phyloP scores from a whole-genome alignment of 2,888 invertebrate species.

The Criorhina ranunculi region DNA sequence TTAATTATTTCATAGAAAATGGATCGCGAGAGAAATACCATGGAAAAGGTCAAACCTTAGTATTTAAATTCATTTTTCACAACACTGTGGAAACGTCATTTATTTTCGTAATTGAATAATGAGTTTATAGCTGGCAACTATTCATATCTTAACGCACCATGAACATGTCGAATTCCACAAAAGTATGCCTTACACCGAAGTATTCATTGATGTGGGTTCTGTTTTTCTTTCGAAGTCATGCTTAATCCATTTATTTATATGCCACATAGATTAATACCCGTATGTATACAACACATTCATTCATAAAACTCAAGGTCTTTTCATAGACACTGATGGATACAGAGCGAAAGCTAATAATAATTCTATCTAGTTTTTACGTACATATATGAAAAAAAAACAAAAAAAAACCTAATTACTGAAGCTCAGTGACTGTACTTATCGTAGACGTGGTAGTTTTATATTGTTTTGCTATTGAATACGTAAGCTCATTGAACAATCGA shows the following conservation, averaged over 20 bases:
- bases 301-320: constrained; percentile 59
- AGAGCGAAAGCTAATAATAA: constrained; percentile 27
- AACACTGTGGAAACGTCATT: background rate
- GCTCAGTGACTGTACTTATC: constrained; percentile 44
- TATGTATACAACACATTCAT: constrained; percentile 21
- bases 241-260: constrained; percentile 37
- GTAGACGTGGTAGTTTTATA: background rate
- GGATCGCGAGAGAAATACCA: background rate
- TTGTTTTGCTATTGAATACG: constrained; percentile 7
- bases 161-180: too few species aligned
- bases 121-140: too few species aligned
- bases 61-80: background rate
- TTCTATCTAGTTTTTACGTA: constrained; percentile 37
- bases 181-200: background rate
- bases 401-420: constrained; percentile 7
- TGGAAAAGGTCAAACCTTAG: constrained; percentile 16
- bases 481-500: constrained; percentile 62
- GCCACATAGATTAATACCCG: background rate
- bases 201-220: constrained; percentile 16
- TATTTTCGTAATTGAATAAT: background rate
- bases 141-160: too few species aligned
- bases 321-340: constrained; percentile 6
- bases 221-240: constrained; percentile 24
- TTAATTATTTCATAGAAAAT: background rate
- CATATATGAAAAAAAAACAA: background rate